A percentile compares a stretch with the other conserved stretches of the same genome.
Conservation (phyloP, 2,797 vertebrate genomes). For the Falco cherrug region DNA sequence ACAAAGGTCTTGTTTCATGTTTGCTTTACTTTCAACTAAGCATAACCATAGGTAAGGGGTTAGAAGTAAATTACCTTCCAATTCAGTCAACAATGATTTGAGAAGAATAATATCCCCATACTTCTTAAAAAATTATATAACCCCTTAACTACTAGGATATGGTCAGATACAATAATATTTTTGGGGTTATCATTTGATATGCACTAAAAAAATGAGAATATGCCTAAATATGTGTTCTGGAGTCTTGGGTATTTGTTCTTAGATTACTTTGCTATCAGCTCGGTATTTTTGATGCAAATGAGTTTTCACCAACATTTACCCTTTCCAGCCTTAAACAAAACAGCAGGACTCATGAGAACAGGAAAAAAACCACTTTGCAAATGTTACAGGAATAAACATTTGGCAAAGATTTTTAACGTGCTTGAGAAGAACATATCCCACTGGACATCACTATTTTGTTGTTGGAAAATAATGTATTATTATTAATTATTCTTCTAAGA, state of each 20-base stretch:
- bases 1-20: background rate
- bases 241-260: conserved; percentile 68
- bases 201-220: conserved; percentile 32
- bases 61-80: background rate
- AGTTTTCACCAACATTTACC: conserved; percentile 78
- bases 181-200: conserved; percentile 24
- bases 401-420: conserved; percentile 59
- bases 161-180: background rate
- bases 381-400: conserved; percentile 78
- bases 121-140: background rate
- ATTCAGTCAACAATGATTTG: background rate
- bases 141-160: background rate
- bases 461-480: background rate
- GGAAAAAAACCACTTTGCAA: conserved; percentile 74
- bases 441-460: conserved; percentile 31
- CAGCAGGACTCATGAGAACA: conserved; percentile 65
- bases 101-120: background rate
- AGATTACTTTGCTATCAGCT: conserved; percentile 68
- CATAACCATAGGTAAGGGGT: background rate
- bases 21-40: background rate
- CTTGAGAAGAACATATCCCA: conserved; percentile 45
- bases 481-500: background rate
- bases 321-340: conserved; percentile 73
- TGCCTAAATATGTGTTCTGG: conserved; percentile 60
- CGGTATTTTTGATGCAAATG: conserved; percentile 76